phyloP scores from a whole-genome alignment of 2,113 vertebrate species.

The Malaclemys terrapin region DNA sequence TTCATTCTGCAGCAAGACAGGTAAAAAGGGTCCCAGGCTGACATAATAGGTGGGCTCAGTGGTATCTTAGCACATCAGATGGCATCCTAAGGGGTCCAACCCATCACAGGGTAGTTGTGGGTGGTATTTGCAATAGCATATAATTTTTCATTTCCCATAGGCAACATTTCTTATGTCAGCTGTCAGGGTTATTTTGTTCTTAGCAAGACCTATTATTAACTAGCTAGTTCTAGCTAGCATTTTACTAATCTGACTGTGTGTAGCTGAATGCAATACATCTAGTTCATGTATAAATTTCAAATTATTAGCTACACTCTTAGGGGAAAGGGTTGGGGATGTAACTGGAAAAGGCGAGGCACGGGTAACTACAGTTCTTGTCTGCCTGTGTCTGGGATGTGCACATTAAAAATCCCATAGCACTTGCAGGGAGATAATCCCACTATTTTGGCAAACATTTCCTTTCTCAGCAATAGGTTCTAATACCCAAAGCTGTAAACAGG shows the following conservation, averaged over 20 bases:
- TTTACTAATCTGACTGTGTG: background rate
- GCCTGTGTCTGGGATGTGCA: background rate
- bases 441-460: background rate
- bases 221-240: background rate
- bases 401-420: background rate
- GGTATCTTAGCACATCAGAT: too few species aligned
- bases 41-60: too few species aligned
- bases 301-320: background rate
- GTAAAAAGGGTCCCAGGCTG: too few species aligned
- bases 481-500: background rate
- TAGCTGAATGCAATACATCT: background rate
- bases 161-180: background rate
- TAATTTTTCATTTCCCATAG: background rate
- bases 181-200: background rate
- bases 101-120: background rate
- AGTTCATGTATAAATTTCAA: background rate
- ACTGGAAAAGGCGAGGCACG: background rate
- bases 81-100: too few species aligned
- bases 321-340: background rate
- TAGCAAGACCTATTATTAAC: background rate
- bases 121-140: background rate
- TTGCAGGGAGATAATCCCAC: background rate
- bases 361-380: background rate
- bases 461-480: background rate
- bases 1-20: too few species aligned